Base-by-base conservation (phyloP, 2,113 vertebrate genomes). In the Cepphus grylle region DNA sequence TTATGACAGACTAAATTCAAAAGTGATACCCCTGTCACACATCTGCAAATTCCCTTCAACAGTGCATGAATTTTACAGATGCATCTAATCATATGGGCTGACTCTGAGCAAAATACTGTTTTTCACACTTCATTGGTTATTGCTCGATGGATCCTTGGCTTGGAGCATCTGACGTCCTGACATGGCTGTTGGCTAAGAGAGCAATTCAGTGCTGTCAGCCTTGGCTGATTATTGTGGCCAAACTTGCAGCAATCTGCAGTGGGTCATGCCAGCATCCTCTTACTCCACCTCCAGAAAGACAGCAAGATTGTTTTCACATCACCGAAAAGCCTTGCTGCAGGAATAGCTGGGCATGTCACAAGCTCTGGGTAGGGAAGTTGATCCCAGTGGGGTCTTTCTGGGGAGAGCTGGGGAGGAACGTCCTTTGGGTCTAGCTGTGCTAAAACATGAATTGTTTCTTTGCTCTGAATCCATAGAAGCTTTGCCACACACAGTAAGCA, bases 11-110 rank as follows among this genome's bases (percentile, higher is more conserved):
- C 3, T 65, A 50, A 45, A 36, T n/a, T 47, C n/a, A 32, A 52
- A 86, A 67, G 5, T n/a, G 14, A 34, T 50, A 63, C 14, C 3
- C 8, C 45, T 38, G 16, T 66, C 53, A 66, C n/a, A 56, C 9
- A n/a, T 40, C 10, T 50, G 26, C 11, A 66, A 32, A 6, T 56
- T 66, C 6, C 11, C 34, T 61, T 71, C 26, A 78, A 55, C 0
- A 84, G 43, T 11, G 11, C 0, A 0, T 18, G 25, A 45, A 42
- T 53, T 81, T 84, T 55, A 55, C 25, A 15, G n/a, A 27, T 0
- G 2, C 5, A 5, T 84, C 49, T 55, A 69, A 18, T 42, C 8
- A 3, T 6, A 11, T 21, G 21, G 15, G 12, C 8, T 61, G 40
- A 13, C 5, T 72, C 27, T 55, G 32, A 45, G 25, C 1, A 20